These are phyloP conservation scores for Hemibagrus guttatus DNA, from an alignment of 2,797 vertebrate species.

Conservation along the genomic window DNA sequence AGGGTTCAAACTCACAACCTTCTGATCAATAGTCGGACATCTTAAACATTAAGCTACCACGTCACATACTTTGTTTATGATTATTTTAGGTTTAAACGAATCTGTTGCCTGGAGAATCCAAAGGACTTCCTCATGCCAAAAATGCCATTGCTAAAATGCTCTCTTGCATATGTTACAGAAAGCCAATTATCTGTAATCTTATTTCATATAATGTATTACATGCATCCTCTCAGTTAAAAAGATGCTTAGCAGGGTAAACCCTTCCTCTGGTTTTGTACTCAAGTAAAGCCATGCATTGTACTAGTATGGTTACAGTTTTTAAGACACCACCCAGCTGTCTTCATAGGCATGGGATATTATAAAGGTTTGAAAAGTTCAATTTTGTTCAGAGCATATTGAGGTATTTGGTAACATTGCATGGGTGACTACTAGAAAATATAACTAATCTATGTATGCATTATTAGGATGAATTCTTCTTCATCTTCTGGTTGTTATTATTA, in stretches of 20 bases:
- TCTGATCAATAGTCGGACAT: too few relatives aligned
- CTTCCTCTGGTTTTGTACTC: neutral
- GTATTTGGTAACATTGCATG: neutral
- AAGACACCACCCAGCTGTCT: neutral
- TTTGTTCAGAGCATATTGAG: neutral
- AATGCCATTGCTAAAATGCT: neutral
- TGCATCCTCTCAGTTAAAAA: neutral
- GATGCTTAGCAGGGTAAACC: neutral
- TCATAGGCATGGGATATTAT: neutral
- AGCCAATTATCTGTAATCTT: neutral
- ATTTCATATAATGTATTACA: neutral
- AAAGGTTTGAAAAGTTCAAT: neutral
- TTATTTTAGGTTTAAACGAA: conserved; percentile 48
- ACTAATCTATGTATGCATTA: neutral
- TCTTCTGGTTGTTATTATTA: neutral
- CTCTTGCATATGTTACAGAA: neutral
- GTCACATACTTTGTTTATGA: too few relatives aligned
- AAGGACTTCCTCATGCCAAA: neutral
- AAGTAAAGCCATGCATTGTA: neutral
- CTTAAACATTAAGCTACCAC: too few relatives aligned
- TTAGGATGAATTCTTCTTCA: neutral
- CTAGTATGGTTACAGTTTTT: neutral
- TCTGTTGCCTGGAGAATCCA: conserved; percentile 37
- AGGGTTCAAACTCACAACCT: too few relatives aligned
- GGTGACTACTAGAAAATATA: neutral